Base-by-base conservation (phyloP, 2,113 vertebrate genomes). In the Morone saxatilis region DNA sequence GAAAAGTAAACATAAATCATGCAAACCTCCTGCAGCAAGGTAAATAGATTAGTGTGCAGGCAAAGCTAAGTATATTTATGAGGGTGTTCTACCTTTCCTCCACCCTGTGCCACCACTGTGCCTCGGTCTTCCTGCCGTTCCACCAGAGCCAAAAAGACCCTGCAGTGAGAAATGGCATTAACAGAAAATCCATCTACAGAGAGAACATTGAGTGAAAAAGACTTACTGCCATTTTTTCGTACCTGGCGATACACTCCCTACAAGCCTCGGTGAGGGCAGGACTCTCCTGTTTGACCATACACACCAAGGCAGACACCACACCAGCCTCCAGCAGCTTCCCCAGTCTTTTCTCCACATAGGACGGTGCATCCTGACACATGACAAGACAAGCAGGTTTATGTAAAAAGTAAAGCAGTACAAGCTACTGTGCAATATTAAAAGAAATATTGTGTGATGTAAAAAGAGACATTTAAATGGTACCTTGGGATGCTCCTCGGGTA, bases 401-500 rank as follows among this genome's bases (percentile, higher is more conserved):
- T 50, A 22, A 59, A 73, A 63, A 53, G 45, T 20, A 11, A 22
- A 61, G 6, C 1, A 7, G 1, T 17, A 17, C 31, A 4, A 43
- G 61, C 2, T 40, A 14, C n/a, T 48, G 22, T 63, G n/a, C 22
- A 41, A 25, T 25, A 73, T 45, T 40, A 19, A 69, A 62, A 72
- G 1, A 50, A 45, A 48, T 13, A 75, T 9, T 11, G 20, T 66
- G 36, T 16, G 5, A 51, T 16, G 4, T 43, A 71, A 76, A 47
- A 71, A 61, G 9, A 6, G 40, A 1, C 1, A 43, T 38, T 6
- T 43, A 19, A 61, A 54, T 9, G 7, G 5, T 85, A 99, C 98
- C 97, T 99, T 99, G 1, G 98, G 98, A 89, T 99, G 98, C 86
- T 98, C 97, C 91, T 99, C 97, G 0, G 98, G 98, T 6, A 99